A percentile compares a stretch with the other conserved stretches of the same genome.
phyloP scores from a whole-genome alignment of 2,888 invertebrate species.

The Hydroisotoma schaefferi region DNA sequence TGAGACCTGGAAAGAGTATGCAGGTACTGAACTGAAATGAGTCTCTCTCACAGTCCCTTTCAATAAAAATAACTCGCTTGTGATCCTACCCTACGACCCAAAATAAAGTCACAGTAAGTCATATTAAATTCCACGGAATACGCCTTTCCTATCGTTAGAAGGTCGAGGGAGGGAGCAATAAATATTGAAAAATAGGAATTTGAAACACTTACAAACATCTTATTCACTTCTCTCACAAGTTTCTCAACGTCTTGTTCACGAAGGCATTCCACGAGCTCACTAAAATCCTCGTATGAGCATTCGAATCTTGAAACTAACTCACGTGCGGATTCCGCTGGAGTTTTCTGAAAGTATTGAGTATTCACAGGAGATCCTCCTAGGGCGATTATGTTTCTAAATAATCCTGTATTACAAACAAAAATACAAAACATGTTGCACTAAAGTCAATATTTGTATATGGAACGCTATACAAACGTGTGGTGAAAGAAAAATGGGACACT shows the following conservation, averaged over 20 bases:
- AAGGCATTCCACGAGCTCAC: conserved; percentile 44
- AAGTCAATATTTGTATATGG: background rate
- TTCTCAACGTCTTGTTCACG: conserved; percentile 35
- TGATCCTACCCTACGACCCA: no score
- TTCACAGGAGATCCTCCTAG: conserved; percentile 48
- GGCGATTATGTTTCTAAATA: conserved; percentile 48
- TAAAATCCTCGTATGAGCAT: conserved; percentile 43
- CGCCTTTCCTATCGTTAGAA: no score
- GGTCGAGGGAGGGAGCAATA: background rate
- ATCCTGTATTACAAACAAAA: conserved; percentile 37
- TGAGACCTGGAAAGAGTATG: no score
- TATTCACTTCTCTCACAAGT: conserved; percentile 46
- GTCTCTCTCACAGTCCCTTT: no score
- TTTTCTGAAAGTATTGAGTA: conserved; percentile 48
- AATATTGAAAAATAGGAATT: background rate
- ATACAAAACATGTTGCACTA: background rate
- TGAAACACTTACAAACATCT: conserved; percentile 49
- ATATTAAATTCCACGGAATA: no score
- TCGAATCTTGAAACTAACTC: conserved; percentile 46
- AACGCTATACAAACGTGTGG: no score
- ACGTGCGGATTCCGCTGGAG: conserved; percentile 48
- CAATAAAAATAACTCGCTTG: no score
- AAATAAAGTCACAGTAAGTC: no score
- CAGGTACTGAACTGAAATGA: no score
- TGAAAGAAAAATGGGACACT: no score